phyloP scores from a whole-genome alignment of 1,140 invertebrate species.

The Bombus consobrinus region DNA sequence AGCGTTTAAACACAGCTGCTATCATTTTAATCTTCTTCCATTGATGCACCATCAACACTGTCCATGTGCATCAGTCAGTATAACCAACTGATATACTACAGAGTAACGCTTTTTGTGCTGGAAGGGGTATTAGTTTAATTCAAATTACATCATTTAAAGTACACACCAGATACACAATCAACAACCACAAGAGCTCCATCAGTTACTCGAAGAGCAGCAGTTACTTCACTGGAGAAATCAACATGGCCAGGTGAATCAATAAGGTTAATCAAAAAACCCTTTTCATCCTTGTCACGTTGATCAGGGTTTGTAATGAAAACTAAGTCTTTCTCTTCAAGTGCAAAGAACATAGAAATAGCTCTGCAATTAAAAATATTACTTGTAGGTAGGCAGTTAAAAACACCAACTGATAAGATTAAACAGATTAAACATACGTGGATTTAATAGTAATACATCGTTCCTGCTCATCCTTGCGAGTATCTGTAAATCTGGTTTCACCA shows the following conservation, averaged over 20 bases:
- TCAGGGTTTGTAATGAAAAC: constrained; percentile 94
- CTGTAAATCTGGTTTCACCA: constrained; percentile 99
- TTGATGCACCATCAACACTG: constrained; percentile 82
- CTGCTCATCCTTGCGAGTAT: constrained; percentile 99
- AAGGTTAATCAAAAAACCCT: constrained; percentile 99
- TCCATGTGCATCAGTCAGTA: constrained; percentile 71
- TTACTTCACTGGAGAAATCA: constrained; percentile 99
- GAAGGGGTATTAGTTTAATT: constrained; percentile 69
- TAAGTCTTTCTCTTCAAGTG: constrained; percentile 95
- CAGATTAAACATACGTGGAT: constrained; percentile 93
- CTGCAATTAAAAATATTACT: constrained; percentile 80
- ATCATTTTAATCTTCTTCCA: constrained; percentile 81
- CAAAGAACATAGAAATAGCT: constrained; percentile 99
- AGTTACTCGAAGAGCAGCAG: constrained; percentile 98
- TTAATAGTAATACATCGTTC: constrained; percentile 99
- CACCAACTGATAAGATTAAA: background rate
- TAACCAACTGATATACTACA: constrained; percentile 74
- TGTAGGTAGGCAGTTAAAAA: background rate
- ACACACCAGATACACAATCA: constrained; percentile 98
- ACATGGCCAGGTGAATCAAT: constrained; percentile 99
- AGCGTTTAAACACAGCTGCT: constrained; percentile 83
- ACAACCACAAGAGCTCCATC: constrained; percentile 99
- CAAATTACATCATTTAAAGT: background rate
- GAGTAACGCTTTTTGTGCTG: constrained; percentile 82
- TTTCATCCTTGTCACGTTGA: constrained; percentile 94